A percentile compares a stretch with the other conserved stretches of the same genome.
phyloP scores from a whole-genome alignment of 2,113 vertebrate genomes.

The Melanocharis versteri region DNA sequence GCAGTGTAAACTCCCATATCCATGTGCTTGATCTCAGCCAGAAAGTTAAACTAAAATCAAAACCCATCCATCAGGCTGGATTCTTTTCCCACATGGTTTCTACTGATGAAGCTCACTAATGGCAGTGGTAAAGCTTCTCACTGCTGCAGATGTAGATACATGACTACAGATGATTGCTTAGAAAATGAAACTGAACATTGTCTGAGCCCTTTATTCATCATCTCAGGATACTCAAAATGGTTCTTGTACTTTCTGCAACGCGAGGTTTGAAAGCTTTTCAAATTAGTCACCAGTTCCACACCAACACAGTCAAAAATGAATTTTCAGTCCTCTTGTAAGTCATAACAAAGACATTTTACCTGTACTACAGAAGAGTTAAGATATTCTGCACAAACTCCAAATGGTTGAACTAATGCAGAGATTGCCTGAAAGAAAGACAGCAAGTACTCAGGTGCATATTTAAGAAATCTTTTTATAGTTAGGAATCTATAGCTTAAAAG shows the following conservation, averaged over 20 bases:
- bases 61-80: neutral
- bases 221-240: neutral
- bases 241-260: neutral
- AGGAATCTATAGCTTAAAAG: neutral
- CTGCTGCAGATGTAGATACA: neutral
- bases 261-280: neutral
- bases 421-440: conserved; percentile 79
- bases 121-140: neutral
- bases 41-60: neutral
- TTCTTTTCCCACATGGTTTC: neutral
- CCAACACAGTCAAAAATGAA: neutral
- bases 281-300: neutral
- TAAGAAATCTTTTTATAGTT: neutral
- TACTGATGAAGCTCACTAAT: neutral
- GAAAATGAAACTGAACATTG: neutral
- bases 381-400: conserved; percentile 95
- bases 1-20: neutral
- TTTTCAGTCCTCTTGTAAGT: neutral
- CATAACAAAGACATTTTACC: conserved; percentile 71
- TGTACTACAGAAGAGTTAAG: conserved; percentile 93
- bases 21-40: neutral
- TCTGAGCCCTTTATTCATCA: neutral
- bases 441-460: neutral
- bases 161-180: neutral
- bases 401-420: conserved; percentile 92